Conservation (phyloP, 2,113 vertebrate species). For the Melierax canorus region DNA sequence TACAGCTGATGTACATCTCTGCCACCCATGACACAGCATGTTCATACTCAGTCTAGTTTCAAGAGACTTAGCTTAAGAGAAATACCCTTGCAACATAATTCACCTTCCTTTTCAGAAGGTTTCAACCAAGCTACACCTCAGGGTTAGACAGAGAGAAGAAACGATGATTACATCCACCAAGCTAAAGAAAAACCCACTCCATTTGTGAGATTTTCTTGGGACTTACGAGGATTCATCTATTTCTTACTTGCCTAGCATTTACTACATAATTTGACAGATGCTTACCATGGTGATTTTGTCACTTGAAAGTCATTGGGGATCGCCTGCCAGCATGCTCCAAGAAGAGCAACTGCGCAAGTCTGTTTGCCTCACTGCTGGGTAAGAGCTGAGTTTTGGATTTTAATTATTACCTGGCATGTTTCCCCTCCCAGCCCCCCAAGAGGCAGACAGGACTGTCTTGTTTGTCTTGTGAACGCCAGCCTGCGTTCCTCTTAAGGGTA, state of each 20-base stretch:
- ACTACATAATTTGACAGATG: neutral
- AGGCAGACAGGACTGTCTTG: neutral
- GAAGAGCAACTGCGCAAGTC: neutral
- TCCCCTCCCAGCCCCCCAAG: accelerated
- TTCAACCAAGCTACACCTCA: neutral
- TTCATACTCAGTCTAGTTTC: neutral
- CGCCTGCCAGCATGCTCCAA: accelerated
- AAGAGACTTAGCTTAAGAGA: neutral
- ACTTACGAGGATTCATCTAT: neutral
- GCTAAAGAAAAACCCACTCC: neutral
- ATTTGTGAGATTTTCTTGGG: neutral
- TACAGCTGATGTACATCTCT: neutral
- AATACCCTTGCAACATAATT: neutral
- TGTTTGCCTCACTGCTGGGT: neutral
- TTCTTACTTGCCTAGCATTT: neutral
- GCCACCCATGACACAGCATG: neutral
- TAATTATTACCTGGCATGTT: neutral
- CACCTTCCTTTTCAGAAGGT: neutral
- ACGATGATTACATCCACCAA: neutral
- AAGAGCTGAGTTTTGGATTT: neutral
- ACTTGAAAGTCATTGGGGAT: neutral
- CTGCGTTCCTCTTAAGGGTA: neutral
- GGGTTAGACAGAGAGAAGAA: neutral
- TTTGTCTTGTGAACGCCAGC: neutral
- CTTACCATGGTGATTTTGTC: neutral